Evolutionary conservation across 2,888 invertebrate genomes (phyloP).

Genomic region (Apocheima hispidaria): DNA sequence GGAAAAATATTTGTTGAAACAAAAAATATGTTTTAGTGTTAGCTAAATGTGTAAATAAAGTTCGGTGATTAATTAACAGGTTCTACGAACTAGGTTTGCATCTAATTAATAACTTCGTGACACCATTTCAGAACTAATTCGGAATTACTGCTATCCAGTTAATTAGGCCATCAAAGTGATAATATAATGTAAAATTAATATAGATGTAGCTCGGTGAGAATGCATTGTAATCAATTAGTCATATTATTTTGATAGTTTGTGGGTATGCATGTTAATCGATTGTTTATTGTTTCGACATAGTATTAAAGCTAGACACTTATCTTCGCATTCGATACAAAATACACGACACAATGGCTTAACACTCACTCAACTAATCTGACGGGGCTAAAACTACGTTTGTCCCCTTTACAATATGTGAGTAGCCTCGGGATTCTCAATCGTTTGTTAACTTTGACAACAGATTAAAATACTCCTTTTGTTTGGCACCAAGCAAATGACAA

Average conservation of each 20-base stretch:
- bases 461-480: no score
- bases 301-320: background rate
- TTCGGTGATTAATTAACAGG: background rate
- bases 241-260: slow-evolving; percentile 58
- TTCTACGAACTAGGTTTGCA: background rate
- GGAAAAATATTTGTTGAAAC: no score
- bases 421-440: no score
- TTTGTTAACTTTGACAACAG: no score
- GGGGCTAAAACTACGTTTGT: no score
- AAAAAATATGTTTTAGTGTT: no score
- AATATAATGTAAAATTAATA: slow-evolving; percentile 59
- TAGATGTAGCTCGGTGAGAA: slow-evolving; percentile 51
- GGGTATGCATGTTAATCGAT: slow-evolving; percentile 6
- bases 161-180: slow-evolving; percentile 43
- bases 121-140: slow-evolving; percentile 30
- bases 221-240: slow-evolving; percentile 61
- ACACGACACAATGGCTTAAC: no score
- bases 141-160: slow-evolving; percentile 23
- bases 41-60: no score
- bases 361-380: no score
- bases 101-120: background rate
- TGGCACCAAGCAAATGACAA: no score
- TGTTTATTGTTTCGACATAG: background rate
- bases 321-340: no score
- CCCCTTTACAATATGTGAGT: no score